phyloP scores from a whole-genome alignment of 2,888 invertebrate genomes.

The Eremobia ochroleuca region DNA sequence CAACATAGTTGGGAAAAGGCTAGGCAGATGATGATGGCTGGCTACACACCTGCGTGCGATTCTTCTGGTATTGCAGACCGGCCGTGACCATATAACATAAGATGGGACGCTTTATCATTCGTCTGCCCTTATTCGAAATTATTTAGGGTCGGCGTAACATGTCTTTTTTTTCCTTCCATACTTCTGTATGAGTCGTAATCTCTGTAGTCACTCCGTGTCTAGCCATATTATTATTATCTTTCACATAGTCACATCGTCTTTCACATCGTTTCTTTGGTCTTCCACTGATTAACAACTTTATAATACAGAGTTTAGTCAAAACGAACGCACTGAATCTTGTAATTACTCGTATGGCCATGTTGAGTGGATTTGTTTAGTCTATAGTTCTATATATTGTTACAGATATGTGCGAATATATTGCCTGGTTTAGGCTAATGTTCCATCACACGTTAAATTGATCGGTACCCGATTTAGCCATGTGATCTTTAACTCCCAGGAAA shows the following conservation, averaged over 20 bases:
- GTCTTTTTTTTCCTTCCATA: too few relatives aligned
- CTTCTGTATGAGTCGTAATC: background rate
- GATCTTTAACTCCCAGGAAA: background rate
- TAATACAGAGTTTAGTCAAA: background rate
- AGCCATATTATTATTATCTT: too few relatives aligned
- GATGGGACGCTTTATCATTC: background rate
- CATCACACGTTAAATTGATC: background rate
- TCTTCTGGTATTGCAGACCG: background rate
- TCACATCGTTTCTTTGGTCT: background rate
- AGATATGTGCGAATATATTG: background rate
- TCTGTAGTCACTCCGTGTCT: background rate
- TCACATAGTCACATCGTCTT: too few relatives aligned
- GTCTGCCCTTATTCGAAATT: too few relatives aligned
- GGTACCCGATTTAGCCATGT: background rate
- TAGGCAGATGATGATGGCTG: too few relatives aligned
- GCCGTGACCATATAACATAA: background rate
- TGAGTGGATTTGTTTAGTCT: background rate
- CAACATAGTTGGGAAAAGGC: too few relatives aligned
- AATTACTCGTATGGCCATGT: slow-evolving; percentile 8
- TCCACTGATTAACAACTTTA: background rate
- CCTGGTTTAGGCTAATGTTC: background rate
- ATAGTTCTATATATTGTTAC: too few relatives aligned
- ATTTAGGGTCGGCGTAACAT: too few relatives aligned
- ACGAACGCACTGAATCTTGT: background rate
- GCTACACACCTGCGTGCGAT: background rate